Base-by-base conservation (phyloP, 2,888 invertebrate genomes). In the Clostera curtula region DNA sequence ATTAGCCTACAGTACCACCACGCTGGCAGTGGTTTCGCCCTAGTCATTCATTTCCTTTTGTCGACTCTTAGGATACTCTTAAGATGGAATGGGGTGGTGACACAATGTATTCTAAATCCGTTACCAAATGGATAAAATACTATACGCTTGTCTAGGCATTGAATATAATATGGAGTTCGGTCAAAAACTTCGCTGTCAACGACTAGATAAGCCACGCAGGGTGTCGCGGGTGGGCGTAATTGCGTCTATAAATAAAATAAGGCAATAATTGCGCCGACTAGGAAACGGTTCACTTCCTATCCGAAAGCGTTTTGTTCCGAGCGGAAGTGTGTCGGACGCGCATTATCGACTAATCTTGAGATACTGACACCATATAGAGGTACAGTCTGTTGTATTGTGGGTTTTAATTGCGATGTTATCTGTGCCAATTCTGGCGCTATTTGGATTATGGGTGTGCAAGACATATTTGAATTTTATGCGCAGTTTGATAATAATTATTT, bases 211-310 rank as follows among this genome's bases (percentile, higher is more conserved):
- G 22, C 12, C 29, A 5, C 23, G 31, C 26, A 30, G 34, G 26
- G 36, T 6, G 32, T 17, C 7, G 29, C 30, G 25, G 24, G 54
- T 39, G 39, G 28, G 26, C 24, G 27, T 3, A 28, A 25, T 27
- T 21, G 7, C 29, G 8, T 33, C 29, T 37, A 44, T 37, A 31
- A 43, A 41, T 37, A 34, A 39, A n/a, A 12, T 28, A 31, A 37
- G 31, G 28, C 28, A 36, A 48, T 54, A 57, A 51, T 45, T 49
- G 47, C 12, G 51, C 49, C 40, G 20, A 56, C 36, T 41, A 57
- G 63, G 64, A 66, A 66, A 52, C 45, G 39, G 28, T 36, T 45
- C 31, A 62, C 68, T 68, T 68, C 68, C 65, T 59, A 60, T 61
- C 57, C 46, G 63, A 66, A 63, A 57, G 51, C 43, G 40, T 45